Evolutionary conservation across 2,797 vertebrate genomes (phyloP).

Genomic region (Perodicticus potto): DNA sequence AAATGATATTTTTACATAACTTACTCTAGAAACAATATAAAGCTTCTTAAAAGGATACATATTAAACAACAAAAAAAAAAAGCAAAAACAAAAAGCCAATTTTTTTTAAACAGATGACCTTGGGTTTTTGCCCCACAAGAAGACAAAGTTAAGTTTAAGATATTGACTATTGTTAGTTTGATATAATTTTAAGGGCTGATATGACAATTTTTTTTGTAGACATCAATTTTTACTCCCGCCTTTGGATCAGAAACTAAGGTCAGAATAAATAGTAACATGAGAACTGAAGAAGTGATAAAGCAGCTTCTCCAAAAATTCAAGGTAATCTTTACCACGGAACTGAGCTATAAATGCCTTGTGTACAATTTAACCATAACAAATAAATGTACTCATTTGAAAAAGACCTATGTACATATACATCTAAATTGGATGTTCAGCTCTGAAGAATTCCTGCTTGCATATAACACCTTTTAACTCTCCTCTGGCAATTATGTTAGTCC

Average conservation of each 20-base stretch:
- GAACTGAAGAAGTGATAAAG: constrained; percentile 93
- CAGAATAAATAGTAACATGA: constrained; percentile 93
- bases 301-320: constrained; percentile 96
- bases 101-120: neutral
- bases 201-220: constrained; percentile 86
- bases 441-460: neutral
- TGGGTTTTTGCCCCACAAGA: neutral
- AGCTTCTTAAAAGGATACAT: neutral
- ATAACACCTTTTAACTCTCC: neutral
- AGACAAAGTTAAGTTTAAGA: neutral
- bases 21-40: constrained; percentile 14
- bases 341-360: neutral
- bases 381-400: constrained; percentile 7
- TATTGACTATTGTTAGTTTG: neutral
- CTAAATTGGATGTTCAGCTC: neutral
- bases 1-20: neutral
- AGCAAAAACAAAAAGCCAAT: neutral
- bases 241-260: constrained; percentile 95
- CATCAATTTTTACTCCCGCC: constrained; percentile 94
- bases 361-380: neutral
- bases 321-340: constrained; percentile 85
- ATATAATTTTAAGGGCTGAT: neutral
- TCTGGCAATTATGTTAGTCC: neutral
- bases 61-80: neutral
- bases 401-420: neutral